phyloP scores from a whole-genome alignment of 1,140 invertebrate genomes.

The Subanguina moxae region DNA sequence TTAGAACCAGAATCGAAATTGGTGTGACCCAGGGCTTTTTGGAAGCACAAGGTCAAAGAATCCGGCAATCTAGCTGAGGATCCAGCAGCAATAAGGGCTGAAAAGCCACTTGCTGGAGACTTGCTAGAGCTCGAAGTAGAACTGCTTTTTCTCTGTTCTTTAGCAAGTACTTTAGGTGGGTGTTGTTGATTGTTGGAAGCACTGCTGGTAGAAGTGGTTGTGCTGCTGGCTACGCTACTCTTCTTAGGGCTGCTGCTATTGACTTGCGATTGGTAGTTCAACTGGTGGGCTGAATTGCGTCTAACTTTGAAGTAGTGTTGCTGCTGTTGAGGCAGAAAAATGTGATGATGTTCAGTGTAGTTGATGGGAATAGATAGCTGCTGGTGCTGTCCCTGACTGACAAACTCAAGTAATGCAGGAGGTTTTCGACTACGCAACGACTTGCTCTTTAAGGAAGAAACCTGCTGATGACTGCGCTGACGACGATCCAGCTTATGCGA shows the following conservation, averaged over 20 bases:
- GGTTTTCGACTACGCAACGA: not conserved
- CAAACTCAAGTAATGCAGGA: not conserved
- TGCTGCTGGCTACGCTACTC: not conserved
- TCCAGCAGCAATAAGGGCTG: slow-evolving; percentile 11
- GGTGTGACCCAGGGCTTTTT: slow-evolving; percentile 16
- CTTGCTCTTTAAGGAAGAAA: not conserved
- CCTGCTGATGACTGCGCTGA: not conserved
- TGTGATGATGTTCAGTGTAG: not conserved
- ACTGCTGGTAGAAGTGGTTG: not conserved
- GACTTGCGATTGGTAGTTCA: not conserved
- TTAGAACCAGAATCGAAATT: not conserved
- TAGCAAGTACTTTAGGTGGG: not conserved
- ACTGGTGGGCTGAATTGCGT: not conserved
- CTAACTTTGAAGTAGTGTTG: not conserved
- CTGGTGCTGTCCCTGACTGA: not conserved
- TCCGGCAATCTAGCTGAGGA: slow-evolving; percentile 20
- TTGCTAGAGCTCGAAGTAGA: not conserved
- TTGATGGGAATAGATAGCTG: not conserved
- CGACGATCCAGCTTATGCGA: not conserved
- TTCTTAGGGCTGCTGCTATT: not conserved
- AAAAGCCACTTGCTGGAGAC: not conserved
- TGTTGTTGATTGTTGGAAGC: not conserved
- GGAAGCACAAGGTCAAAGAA: slow-evolving; percentile 18
- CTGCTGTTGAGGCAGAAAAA: not conserved
- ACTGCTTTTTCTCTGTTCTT: not conserved